Percentiles rank a stretch among this genome's conserved stretches.
Evolutionary conservation across 2,113 vertebrate genomes (phyloP).

Genomic region (Engystomops pustulosus): DNA sequence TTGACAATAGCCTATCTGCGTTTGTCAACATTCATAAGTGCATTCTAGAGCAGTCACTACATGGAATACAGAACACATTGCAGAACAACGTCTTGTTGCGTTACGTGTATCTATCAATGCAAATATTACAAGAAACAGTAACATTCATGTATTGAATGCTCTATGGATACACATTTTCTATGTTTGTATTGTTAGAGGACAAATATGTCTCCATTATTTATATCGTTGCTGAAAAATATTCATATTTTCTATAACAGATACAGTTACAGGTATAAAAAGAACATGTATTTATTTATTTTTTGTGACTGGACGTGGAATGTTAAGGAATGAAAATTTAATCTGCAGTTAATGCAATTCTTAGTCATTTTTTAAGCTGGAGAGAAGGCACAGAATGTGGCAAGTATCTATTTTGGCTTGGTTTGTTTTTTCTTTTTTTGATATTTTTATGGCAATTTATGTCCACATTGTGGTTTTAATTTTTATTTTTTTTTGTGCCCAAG

Average conservation of each 20-base stretch:
- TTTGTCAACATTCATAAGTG: constrained; percentile 16
- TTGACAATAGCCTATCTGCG: constrained; percentile 18
- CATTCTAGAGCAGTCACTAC: neutral
- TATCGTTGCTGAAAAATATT: neutral
- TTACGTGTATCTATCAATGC: neutral
- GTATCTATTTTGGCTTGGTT: too few species aligned
- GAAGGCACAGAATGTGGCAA: too few species aligned
- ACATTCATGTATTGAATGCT: neutral
- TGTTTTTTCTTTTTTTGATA: too few species aligned
- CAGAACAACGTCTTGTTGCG: neutral
- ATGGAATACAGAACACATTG: neutral
- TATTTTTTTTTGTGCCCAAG: too few species aligned
- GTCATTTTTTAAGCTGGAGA: too few species aligned
- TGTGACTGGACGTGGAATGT: neutral
- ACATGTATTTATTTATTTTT: neutral
- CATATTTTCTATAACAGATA: neutral
- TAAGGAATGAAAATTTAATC: neutral
- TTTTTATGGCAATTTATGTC: too few species aligned
- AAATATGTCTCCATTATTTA: neutral
- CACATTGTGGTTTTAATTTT: too few species aligned
- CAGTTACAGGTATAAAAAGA: neutral
- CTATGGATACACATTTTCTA: neutral
- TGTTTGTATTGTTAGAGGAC: neutral
- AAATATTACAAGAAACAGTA: neutral
- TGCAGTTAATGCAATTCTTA: neutral